Evolutionary conservation across 2,113 vertebrate genomes (phyloP).

Genomic region (Orcinus orca): DNA sequence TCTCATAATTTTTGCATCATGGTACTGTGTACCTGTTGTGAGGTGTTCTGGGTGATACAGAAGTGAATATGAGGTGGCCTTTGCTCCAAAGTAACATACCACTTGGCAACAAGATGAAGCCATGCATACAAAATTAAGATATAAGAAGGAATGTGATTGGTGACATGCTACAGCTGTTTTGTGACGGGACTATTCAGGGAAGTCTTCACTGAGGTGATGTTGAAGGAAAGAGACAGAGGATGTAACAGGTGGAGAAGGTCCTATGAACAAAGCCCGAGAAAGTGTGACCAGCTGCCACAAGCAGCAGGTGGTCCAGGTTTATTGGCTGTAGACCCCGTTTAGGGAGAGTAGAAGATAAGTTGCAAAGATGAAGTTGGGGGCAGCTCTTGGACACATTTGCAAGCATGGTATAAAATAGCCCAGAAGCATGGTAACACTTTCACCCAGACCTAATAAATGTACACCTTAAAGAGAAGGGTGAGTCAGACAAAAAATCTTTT

Average conservation of each 20-base stretch:
- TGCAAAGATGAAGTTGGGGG: not conserved
- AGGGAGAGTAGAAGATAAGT: not conserved
- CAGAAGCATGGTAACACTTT: not conserved
- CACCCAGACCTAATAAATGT: not conserved
- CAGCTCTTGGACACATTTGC: not conserved
- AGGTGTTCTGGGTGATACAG: not conserved
- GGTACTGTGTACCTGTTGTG: not conserved
- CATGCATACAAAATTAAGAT: not conserved
- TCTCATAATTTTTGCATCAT: not conserved
- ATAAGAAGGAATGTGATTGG: not conserved
- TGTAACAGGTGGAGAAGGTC: not conserved
- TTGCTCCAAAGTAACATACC: not conserved
- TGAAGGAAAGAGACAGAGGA: not conserved
- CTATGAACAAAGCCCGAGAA: not conserved
- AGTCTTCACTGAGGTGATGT: not conserved
- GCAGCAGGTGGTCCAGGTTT: not conserved
- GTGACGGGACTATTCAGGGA: not conserved
- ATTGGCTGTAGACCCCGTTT: not conserved
- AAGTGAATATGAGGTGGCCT: not conserved
- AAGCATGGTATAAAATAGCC: not conserved
- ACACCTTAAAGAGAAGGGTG: not conserved
- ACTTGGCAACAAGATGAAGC: not conserved
- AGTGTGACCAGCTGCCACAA: not conserved
- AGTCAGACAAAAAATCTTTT: not conserved
- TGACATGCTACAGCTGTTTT: not conserved